Base-by-base conservation (phyloP, 2,888 invertebrate genomes). In the Hypolimnas misippus region DNA sequence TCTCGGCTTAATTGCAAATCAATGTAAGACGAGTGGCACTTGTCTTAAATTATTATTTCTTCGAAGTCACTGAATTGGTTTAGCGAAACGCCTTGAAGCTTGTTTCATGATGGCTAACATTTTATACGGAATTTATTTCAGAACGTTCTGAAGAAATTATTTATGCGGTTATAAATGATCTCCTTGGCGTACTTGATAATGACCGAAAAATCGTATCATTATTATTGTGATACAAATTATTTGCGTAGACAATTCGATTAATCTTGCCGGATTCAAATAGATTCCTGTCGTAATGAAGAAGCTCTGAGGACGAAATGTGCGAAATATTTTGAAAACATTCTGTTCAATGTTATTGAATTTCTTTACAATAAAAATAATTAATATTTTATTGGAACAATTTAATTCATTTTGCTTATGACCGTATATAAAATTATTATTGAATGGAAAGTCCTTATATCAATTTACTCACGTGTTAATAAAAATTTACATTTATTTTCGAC, bases 1-100 rank as follows among this genome's bases (percentile, higher is more conserved):
- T 72, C 58, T 57, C 50, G 62, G 66, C 57, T 70, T 66, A 71
- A 72, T 72, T 69, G 67, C 53, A 69, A 70, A 71, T 69, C 62
- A 68, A 69, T 69, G 68, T 65, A 65, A 66, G 63, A 61, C n/a
- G 40, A 55, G 52, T 50, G 46, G 62, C 63, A 66, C 68, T 72
- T 64, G 31, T 64, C n/a, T n/a, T n/a, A n/a, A n/a, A n/a, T n/a
- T n/a, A 67, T 68, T 67, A 71, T 66, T 69, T 67, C 62, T 67
- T 64, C 42, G 46, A 42, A 46, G 44, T 53, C 63, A 60, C 58
- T 66, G 57, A 67, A 70, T 70, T 63, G 63, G 50, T 63, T 63
- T 62, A 53, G 62, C 57, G 17, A 29, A 10, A 16, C 57, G 57
- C 63, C 51, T 63, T 57, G 52, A 62, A 54, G 46, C 53, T 57